Conservation (phyloP, 2,888 invertebrate genomes). For the Philereme vetulata region DNA sequence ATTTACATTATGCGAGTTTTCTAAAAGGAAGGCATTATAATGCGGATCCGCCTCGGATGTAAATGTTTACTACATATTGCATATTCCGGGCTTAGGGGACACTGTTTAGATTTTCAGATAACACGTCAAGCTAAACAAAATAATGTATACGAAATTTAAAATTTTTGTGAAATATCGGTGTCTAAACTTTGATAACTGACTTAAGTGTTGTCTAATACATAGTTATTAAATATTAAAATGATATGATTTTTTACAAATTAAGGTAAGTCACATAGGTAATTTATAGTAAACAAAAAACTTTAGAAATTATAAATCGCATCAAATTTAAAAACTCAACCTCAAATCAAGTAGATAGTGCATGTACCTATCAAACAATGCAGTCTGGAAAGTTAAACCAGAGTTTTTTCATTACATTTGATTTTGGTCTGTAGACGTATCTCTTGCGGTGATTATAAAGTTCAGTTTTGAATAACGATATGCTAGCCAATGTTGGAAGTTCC, state of each 20-base stretch:
- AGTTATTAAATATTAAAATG: too few relatives aligned
- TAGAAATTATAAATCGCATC: too few relatives aligned
- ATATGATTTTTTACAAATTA: too few relatives aligned
- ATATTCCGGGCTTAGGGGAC: background rate
- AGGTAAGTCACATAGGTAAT: too few relatives aligned
- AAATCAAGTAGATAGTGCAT: conserved; percentile 3
- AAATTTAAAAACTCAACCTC: background rate
- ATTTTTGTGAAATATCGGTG: too few relatives aligned
- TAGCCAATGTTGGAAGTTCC: too few relatives aligned
- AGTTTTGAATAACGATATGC: too few relatives aligned
- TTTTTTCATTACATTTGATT: conserved; percentile 35
- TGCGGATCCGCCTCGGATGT: conserved; percentile 5
- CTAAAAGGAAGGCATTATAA: conserved; percentile 3
- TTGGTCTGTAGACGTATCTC: conserved; percentile 21
- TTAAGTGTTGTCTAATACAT: too few relatives aligned
- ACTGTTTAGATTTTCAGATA: conserved; percentile 8
- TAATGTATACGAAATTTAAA: background rate
- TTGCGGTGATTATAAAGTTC: conserved; percentile 3
- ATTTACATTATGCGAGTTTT: conserved; percentile 1
- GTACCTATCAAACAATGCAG: conserved; percentile 46
- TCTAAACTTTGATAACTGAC: too few relatives aligned
- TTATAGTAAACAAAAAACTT: too few relatives aligned
- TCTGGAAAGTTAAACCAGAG: conserved; percentile 53
- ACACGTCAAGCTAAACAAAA: background rate
- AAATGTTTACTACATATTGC: conserved; percentile 10